A percentile compares a stretch with the other conserved stretches of the same genome.
phyloP scores from a whole-genome alignment of 2,888 invertebrate species.

The Cylindroiulus punctatus region DNA sequence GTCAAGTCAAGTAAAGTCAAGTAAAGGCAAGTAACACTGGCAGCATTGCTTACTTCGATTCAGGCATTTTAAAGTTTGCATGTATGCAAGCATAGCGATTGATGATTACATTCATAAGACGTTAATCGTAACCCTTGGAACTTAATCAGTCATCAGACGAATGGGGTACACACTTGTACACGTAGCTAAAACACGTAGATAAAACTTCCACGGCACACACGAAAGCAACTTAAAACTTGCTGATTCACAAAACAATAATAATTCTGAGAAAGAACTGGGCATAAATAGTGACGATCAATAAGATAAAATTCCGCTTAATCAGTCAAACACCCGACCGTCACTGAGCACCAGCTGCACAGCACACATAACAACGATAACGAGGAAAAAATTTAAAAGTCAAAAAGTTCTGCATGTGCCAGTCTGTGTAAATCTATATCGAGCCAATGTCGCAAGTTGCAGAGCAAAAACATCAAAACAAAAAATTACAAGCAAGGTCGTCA shows the following conservation, averaged over 20 bases:
- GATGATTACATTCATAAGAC: too few species aligned
- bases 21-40: too few species aligned
- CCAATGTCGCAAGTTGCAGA: background rate
- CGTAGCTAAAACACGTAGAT: too few species aligned
- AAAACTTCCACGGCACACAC: too few species aligned
- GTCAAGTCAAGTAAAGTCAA: too few species aligned
- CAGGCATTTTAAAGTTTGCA: too few species aligned
- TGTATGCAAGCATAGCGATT: too few species aligned
- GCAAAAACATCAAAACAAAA: background rate
- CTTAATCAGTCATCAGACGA: too few species aligned
- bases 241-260: slow-evolving; percentile 37
- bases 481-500: background rate
- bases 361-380: background rate
- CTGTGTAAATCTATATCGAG: background rate
- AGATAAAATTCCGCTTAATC: slow-evolving; percentile 33
- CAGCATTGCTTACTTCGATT: too few species aligned
- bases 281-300: slow-evolving; percentile 1
- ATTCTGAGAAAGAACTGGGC: background rate
- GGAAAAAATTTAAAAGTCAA: background rate
- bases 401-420: background rate
- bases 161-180: too few species aligned
- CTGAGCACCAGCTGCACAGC: background rate
- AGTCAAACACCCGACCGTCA: background rate
- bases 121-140: too few species aligned
- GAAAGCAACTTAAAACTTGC: background rate